Evolutionary conservation across 1,140 invertebrate species (phyloP).

Genomic region (Hesperophylax magnus): DNA sequence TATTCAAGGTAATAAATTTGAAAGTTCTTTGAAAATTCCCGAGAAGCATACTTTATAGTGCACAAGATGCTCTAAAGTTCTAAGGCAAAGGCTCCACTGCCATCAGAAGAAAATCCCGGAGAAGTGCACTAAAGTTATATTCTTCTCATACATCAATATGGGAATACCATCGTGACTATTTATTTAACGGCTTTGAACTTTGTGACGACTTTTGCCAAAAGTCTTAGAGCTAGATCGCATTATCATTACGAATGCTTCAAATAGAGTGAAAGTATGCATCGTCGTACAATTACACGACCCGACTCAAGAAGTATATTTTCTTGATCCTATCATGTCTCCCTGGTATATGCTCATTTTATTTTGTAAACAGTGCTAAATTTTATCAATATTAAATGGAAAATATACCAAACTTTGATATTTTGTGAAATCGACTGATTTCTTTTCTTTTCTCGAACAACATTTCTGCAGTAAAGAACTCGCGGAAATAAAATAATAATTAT

Average conservation of each 20-base stretch:
- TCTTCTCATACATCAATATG: constrained; percentile 36
- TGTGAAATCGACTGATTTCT: no score
- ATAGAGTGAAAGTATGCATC: not conserved
- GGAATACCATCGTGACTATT: constrained; percentile 51
- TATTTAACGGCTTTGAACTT: constrained; percentile 42
- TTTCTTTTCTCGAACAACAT: no score
- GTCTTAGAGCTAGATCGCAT: not conserved
- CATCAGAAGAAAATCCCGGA: constrained; percentile 9
- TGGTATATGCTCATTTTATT: no score
- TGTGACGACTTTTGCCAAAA: not conserved
- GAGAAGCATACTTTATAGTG: constrained; percentile 14
- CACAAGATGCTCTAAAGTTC: not conserved
- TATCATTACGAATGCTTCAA: not conserved
- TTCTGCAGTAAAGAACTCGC: no score
- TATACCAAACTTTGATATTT: no score
- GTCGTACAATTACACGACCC: no score
- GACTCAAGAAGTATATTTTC: no score
- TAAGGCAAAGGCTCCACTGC: not conserved
- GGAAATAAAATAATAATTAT: no score
- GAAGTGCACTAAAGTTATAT: constrained; percentile 9
- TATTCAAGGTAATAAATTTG: constrained; percentile 8
- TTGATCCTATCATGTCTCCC: no score
- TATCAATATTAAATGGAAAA: no score
- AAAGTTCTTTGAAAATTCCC: not conserved
- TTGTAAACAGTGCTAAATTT: no score